A percentile compares a stretch with the other conserved stretches of the same genome.
Conservation (phyloP, 2,113 vertebrate genomes). For the Indri indri region DNA sequence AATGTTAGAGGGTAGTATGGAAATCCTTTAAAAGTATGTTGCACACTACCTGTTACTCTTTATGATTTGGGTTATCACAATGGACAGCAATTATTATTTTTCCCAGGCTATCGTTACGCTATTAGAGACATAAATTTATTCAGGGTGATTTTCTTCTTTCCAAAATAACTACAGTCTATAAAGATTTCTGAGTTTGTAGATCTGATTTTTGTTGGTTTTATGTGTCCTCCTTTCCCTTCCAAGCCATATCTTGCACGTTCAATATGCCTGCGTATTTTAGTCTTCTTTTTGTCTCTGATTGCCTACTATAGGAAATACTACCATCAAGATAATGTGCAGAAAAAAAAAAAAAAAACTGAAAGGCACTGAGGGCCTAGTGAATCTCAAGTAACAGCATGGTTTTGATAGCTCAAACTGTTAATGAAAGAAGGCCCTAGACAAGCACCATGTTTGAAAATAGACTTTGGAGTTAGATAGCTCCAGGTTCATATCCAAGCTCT, state of each 20-base stretch:
- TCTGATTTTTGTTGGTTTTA: neutral
- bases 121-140: neutral
- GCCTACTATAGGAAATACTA: neutral
- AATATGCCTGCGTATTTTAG: neutral
- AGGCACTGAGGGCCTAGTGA: neutral
- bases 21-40: neutral
- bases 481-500: neutral
- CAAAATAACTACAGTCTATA: neutral
- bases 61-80: neutral
- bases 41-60: neutral
- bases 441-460: neutral
- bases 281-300: neutral
- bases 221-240: neutral
- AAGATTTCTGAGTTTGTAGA: neutral
- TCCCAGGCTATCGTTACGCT: neutral
- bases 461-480: neutral
- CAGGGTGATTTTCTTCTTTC: neutral
- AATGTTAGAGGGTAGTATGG: neutral
- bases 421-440: neutral
- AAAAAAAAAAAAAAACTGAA: neutral
- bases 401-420: neutral
- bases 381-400: neutral
- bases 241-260: neutral
- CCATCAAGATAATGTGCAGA: neutral
- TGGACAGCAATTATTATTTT: neutral